Conservation (phyloP, 64 coral and sea anemone genomes). For the Montipora cactus region DNA sequence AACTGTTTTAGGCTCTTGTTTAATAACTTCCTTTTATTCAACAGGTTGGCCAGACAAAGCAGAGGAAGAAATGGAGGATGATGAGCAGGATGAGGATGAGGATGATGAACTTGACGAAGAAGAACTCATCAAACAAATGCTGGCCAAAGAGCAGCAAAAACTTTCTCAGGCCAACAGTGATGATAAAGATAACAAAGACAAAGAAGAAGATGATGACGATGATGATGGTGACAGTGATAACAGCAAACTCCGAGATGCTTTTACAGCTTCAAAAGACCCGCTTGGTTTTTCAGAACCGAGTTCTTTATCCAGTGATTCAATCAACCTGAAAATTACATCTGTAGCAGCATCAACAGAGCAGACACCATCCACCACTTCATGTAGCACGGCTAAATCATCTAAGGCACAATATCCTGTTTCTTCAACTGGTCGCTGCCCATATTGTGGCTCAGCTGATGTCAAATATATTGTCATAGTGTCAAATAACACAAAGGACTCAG, state of each 20-base stretch:
- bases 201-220: background rate
- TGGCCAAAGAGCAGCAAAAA: constrained; percentile 90
- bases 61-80: constrained; percentile 41
- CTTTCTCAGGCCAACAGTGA: constrained; percentile 20
- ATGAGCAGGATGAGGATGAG: constrained; percentile 71
- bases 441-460: constrained; percentile 82
- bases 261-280: background rate
- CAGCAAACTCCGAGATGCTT: background rate
- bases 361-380: background rate
- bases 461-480: constrained; percentile 93
- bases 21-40: background rate
- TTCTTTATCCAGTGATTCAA: background rate
- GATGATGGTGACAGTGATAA: constrained; percentile 1
- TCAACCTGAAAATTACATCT: background rate
- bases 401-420: constrained; percentile 77
- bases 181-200: background rate
- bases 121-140: constrained; percentile 95
- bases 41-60: constrained; percentile 21
- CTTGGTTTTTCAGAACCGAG: constrained; percentile 1
- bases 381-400: background rate
- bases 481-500: constrained; percentile 72
- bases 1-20: background rate
- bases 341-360: constrained; percentile 16
- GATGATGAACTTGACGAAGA: constrained; percentile 95
- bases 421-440: constrained; percentile 80